Conservation (phyloP, 2,888 invertebrate genomes). For the Carabus problematicus region DNA sequence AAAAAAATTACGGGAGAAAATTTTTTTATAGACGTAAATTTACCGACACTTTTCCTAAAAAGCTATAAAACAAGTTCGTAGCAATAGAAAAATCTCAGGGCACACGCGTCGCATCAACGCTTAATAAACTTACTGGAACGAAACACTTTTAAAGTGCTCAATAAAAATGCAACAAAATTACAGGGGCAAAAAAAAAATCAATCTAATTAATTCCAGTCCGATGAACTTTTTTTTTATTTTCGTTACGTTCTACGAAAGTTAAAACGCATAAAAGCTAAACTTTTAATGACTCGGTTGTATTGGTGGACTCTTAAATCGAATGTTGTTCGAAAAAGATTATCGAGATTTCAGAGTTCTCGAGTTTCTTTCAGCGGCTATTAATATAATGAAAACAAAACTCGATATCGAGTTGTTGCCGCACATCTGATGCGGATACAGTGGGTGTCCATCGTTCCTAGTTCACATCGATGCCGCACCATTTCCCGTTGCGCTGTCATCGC, state of each 20-base stretch:
- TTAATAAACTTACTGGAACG: slow-evolving; percentile 19
- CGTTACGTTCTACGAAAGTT: slow-evolving; percentile 1
- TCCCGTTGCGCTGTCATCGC: too few relatives aligned
- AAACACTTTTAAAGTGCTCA: slow-evolving; percentile 24
- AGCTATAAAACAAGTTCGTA: slow-evolving; percentile 28
- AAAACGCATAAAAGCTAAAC: slow-evolving; percentile 20
- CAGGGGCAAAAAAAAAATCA: slow-evolving; percentile 32
- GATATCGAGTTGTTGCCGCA: slow-evolving; percentile 10
- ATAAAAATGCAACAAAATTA: slow-evolving; percentile 37
- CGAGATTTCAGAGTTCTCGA: slow-evolving; percentile 19
- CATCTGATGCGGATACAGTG: too few relatives aligned
- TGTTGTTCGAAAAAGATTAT: slow-evolving; percentile 28
- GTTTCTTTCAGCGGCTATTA: slow-evolving; percentile 9
- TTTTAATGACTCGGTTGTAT: slow-evolving; percentile 21
- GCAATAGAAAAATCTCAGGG: background rate
- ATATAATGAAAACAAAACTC: slow-evolving; percentile 25
- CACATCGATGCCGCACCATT: too few relatives aligned
- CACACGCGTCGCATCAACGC: slow-evolving; percentile 20
- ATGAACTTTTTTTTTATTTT: background rate
- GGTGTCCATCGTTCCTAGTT: too few relatives aligned
- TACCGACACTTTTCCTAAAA: slow-evolving; percentile 18
- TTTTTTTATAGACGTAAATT: slow-evolving; percentile 34
- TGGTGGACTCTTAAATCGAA: slow-evolving; percentile 13
- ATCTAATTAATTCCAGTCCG: slow-evolving; percentile 31
- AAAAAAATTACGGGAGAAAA: slow-evolving; percentile 7